Percentiles rank a stretch among this genome's conserved stretches.
These are phyloP conservation scores for Galemys pyrenaicus DNA, from an alignment of 2,113 vertebrate species.

Conservation along the genomic window DNA sequence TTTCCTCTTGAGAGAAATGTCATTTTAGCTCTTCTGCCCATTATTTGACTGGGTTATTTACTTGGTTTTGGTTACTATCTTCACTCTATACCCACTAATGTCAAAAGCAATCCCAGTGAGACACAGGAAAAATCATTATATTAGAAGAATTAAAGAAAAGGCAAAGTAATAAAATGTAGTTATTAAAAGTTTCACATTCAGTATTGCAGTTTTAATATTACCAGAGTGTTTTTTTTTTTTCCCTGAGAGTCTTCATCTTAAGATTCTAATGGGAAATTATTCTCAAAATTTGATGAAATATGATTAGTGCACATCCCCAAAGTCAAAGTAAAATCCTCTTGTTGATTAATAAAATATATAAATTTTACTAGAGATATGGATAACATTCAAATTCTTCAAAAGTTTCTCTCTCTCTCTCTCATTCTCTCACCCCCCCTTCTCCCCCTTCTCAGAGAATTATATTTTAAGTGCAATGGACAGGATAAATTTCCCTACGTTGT, in stretches of 20 bases:
- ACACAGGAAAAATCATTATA: background rate
- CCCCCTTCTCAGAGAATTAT: constrained; percentile 19
- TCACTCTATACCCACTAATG: background rate
- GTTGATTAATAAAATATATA: background rate
- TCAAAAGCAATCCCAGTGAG: background rate
- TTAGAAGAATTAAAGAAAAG: background rate
- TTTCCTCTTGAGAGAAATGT: too few relatives aligned
- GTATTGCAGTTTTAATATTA: background rate
- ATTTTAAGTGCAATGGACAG: constrained; percentile 54
- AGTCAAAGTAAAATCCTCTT: background rate
- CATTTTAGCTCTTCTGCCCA: too few relatives aligned
- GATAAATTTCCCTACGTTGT: constrained; percentile 49
- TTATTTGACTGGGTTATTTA: too few relatives aligned
- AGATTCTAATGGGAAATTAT: background rate
- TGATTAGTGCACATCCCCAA: background rate
- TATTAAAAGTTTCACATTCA: background rate
- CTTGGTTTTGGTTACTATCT: background rate
- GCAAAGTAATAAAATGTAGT: background rate
- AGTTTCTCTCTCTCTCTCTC: background rate
- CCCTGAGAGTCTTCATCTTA: background rate
- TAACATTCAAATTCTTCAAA: background rate
- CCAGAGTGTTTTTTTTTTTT: background rate
- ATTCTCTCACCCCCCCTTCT: background rate
- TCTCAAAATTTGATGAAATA: background rate
- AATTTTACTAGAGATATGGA: background rate